These are phyloP conservation scores for Parazoanthus darwini DNA, from an alignment of 92 coral and sea anemone species.

Conservation along the genomic window DNA sequence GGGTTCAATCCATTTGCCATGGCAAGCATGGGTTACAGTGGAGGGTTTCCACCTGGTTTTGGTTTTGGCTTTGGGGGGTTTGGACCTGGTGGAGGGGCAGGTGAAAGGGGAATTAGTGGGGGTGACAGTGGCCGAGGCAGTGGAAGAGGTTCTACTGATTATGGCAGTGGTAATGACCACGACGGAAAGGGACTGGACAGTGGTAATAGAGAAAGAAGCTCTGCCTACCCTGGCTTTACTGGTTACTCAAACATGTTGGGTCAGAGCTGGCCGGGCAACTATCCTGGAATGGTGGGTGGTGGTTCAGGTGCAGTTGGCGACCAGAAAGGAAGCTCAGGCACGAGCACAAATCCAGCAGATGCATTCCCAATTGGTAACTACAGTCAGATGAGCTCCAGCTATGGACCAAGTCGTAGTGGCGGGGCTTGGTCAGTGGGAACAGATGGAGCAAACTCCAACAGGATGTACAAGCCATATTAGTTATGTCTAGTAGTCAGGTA, in stretches of 20 bases:
- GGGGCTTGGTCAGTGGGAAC: constrained; percentile 32
- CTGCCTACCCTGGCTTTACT: constrained; percentile 36
- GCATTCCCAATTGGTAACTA: constrained; percentile 34
- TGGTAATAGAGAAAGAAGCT: constrained; percentile 21
- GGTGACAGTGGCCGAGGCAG: constrained; percentile 25
- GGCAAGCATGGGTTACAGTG: constrained; percentile 45
- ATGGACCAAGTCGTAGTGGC: constrained; percentile 28
- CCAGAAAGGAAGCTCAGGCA: neutral
- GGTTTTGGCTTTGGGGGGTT: constrained; percentile 39
- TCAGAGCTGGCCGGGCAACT: constrained; percentile 34
- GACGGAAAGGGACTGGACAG: constrained; percentile 28
- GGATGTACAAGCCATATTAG: constrained; percentile 37
- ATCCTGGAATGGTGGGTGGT: constrained; percentile 9
- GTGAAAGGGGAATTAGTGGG: constrained; percentile 19
- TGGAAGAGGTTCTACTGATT: constrained; percentile 10
- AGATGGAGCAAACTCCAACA: constrained; percentile 11
- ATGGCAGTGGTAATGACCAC: constrained; percentile 11
- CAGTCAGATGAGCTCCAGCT: constrained; percentile 32
- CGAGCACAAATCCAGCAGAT: constrained; percentile 23
- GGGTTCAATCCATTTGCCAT: constrained; percentile 37
- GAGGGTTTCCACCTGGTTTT: constrained; percentile 11
- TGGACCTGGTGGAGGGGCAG: constrained; percentile 23
- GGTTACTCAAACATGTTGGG: constrained; percentile 39
- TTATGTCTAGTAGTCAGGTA: neutral
- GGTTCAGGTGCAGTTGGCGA: constrained; percentile 8